Conservation (phyloP, 2,113 vertebrate species). For the Bujurquina vittata region DNA sequence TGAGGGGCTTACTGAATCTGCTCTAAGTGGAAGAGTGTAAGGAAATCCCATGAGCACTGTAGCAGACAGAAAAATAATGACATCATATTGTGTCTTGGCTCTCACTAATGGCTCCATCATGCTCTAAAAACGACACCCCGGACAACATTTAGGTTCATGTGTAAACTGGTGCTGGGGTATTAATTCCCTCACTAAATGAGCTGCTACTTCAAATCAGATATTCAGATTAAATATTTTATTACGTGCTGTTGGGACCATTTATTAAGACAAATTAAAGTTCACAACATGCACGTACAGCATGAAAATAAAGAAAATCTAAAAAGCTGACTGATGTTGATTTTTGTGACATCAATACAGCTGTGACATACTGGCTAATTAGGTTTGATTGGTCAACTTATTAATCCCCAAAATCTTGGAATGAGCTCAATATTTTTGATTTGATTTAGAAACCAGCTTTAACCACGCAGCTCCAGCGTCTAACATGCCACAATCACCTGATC, state of each 20-base stretch:
- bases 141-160: conserved; percentile 7
- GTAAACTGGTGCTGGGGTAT: background rate
- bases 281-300: no score
- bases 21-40: conserved; percentile 39
- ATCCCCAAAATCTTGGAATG: no score
- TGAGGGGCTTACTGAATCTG: conserved; percentile 9
- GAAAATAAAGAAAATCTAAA: no score
- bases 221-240: background rate
- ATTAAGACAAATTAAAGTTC: background rate
- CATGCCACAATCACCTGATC: no score
- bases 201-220: background rate
- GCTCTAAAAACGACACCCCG: background rate
- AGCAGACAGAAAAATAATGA: conserved; percentile 42
- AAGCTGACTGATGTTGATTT: no score
- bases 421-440: no score
- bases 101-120: conserved; percentile 15
- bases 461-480: no score
- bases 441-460: no score
- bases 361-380: no score
- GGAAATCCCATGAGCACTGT: conserved; percentile 15
- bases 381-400: no score
- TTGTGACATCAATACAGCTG: no score
- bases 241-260: background rate
- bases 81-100: conserved; percentile 43
- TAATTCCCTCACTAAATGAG: background rate